A percentile compares a stretch with the other conserved stretches of the same genome.
Evolutionary conservation across 1,140 invertebrate genomes (phyloP).

Genomic region (Macrosteles quadrilineatus): DNA sequence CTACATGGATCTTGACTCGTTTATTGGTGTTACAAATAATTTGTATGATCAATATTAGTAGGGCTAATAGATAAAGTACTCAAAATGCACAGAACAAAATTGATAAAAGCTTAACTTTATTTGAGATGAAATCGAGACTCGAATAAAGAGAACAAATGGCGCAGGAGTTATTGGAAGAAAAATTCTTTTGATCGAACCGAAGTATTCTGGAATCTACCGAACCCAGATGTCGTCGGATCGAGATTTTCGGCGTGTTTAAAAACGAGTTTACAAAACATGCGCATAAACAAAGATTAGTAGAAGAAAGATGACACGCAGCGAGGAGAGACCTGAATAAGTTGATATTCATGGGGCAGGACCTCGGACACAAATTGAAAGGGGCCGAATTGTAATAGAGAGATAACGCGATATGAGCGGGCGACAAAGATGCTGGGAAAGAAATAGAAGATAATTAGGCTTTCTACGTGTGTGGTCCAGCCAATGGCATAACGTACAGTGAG

Average conservation of each 20-base stretch:
- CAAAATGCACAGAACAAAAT: no score
- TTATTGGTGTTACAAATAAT: no score
- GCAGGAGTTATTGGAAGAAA: no score
- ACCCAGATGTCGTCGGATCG: not conserved
- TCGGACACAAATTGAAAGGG: conserved; percentile 12
- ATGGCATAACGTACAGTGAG: not conserved
- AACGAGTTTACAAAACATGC: not conserved
- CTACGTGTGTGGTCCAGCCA: conserved; percentile 18
- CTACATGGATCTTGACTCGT: no score
- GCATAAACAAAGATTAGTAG: not conserved
- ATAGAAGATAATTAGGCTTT: conserved; percentile 18
- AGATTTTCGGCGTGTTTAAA: not conserved
- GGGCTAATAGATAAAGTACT: no score
- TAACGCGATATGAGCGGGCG: not conserved
- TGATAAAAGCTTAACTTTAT: no score
- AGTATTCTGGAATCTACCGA: not conserved
- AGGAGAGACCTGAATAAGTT: not conserved
- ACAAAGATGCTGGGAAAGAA: not conserved
- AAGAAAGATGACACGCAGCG: not conserved
- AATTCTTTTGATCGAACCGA: no score
- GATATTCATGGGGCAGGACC: no score
- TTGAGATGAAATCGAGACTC: no score
- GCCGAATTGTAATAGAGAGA: conserved; percentile 13
- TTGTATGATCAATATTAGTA: no score
- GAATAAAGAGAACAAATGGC: no score